phyloP scores from a whole-genome alignment of 2,888 invertebrate species.

The Sceliomorpha sp. region DNA sequence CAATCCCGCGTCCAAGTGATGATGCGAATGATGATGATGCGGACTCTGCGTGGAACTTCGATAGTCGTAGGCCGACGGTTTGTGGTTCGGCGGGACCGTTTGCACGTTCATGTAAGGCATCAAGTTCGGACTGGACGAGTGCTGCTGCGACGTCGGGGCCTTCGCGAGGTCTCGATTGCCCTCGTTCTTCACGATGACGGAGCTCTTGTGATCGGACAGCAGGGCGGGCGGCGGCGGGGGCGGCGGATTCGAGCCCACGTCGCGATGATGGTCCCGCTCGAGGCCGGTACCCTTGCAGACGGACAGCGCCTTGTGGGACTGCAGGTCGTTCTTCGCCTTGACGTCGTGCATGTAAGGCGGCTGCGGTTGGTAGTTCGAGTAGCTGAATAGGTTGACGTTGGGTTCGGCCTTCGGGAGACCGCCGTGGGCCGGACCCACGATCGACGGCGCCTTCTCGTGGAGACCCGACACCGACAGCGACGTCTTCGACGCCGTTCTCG shows the following conservation, averaged over 20 bases:
- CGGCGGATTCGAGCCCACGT: conserved; percentile 84
- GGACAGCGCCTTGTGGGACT: conserved; percentile 74
- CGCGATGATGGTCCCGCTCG: conserved; percentile 77
- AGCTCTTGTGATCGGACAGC: conserved; percentile 86
- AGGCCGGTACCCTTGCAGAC: conserved; percentile 73
- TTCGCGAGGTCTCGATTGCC: conserved; percentile 83
- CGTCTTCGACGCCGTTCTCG: conserved; percentile 76
- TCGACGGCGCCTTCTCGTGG: conserved; percentile 69
- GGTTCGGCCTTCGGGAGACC: conserved; percentile 85
- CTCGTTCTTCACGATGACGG: conserved; percentile 90
- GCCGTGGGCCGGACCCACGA: conserved; percentile 64
- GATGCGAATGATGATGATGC: conserved; percentile 81
- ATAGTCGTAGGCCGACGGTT: conserved; percentile 77
- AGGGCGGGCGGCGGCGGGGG: conserved; percentile 86
- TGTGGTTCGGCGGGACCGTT: conserved; percentile 68
- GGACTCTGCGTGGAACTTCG: conserved; percentile 78
- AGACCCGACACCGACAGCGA: conserved; percentile 74
- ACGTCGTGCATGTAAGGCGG: conserved; percentile 82
- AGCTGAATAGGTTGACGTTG: conserved; percentile 85
- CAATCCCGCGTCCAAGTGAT: conserved; percentile 67
- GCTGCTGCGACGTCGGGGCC: conserved; percentile 80
- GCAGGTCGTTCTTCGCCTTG: conserved; percentile 83
- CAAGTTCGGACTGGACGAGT: conserved; percentile 77
- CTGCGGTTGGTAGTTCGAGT: conserved; percentile 83
- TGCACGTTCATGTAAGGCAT: conserved; percentile 77